phyloP scores from a whole-genome alignment of 2,113 vertebrate genomes.

The Xenotilapia caudafasciata region DNA sequence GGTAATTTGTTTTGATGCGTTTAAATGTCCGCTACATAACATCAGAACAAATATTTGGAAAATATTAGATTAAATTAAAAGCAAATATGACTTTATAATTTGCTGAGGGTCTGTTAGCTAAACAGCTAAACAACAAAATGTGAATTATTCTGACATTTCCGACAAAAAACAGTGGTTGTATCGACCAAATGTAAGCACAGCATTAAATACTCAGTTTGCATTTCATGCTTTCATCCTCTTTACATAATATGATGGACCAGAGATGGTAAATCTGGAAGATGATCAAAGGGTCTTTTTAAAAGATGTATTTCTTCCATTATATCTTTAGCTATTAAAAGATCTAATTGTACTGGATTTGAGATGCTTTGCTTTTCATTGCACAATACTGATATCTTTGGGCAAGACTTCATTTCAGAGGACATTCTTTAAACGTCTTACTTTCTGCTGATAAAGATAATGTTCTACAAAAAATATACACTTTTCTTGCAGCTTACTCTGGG shows the following conservation, averaged over 20 bases:
- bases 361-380: not conserved
- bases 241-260: not conserved
- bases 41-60: not conserved
- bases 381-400: not conserved
- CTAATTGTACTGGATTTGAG: not conserved
- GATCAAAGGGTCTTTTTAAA: not conserved
- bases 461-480: not conserved
- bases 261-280: not conserved
- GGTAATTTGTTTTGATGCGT: accelerated
- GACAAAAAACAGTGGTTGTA: not conserved
- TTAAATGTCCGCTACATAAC: not conserved
- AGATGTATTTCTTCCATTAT: not conserved
- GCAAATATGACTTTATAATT: not conserved
- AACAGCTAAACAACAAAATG: not conserved
- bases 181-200: not conserved
- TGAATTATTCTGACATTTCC: not conserved
- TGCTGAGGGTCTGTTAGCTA: not conserved
- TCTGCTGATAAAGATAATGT: not conserved
- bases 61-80: not conserved
- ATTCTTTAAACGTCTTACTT: accelerated
- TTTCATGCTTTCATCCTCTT: not conserved
- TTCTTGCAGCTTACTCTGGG: not conserved
- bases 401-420: not conserved
- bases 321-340: not conserved
- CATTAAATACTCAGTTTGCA: not conserved